phyloP scores from a whole-genome alignment of 2,888 invertebrate species.

The Noctua janthina region DNA sequence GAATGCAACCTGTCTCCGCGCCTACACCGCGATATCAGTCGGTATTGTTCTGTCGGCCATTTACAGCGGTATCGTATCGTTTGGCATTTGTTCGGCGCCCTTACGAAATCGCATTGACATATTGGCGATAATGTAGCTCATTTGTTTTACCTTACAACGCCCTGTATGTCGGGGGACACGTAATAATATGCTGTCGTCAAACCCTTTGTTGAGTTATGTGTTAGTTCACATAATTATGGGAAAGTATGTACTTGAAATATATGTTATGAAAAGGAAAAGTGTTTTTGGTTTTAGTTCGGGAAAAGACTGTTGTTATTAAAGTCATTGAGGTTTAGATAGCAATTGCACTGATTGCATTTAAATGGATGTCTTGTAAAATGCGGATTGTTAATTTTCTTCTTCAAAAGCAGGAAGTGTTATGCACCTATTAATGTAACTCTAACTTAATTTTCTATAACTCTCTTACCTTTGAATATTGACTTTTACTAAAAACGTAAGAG shows the following conservation, averaged over 20 bases:
- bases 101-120: conserved; percentile 78
- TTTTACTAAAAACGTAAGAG: not conserved
- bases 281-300: not conserved
- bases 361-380: not conserved
- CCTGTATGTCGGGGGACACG: conserved; percentile 28
- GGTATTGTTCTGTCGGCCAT: conserved; percentile 69
- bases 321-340: not conserved
- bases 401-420: not conserved
- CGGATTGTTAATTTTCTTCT: not conserved
- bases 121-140: conserved; percentile 71
- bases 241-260: not conserved
- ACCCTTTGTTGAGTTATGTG: conserved; percentile 29
- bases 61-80: conserved; percentile 70
- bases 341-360: not conserved
- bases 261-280: not conserved
- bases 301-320: not conserved
- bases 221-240: conserved; percentile 11
- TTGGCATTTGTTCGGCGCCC: conserved; percentile 80
- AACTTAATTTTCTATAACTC: not conserved
- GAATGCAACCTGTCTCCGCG: conserved; percentile 40
- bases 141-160: conserved; percentile 67
- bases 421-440: not conserved
- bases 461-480: not conserved
- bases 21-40: conserved; percentile 56
- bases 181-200: conserved; percentile 54